These are phyloP conservation scores for Enteromius unitaeniatus DNA, from an alignment of 2,797 vertebrate genomes.

Conservation along the genomic window DNA sequence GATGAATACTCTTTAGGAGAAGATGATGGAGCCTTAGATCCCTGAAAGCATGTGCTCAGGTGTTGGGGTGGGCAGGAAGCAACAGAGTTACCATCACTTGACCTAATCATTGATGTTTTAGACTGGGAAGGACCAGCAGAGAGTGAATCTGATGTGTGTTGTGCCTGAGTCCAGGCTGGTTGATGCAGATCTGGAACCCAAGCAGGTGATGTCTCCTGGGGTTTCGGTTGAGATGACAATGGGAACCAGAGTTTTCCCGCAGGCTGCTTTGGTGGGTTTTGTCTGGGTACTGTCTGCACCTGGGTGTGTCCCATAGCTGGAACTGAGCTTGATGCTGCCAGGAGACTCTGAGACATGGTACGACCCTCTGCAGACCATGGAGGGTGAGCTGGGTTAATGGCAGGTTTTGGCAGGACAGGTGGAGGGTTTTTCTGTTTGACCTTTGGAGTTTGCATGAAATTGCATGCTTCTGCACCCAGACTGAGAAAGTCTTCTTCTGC, in stretches of 20 bases:
- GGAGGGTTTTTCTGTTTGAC: constrained; percentile 93
- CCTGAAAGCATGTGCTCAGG: constrained; percentile 59
- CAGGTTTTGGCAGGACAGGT: constrained; percentile 94
- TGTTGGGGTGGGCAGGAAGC: constrained; percentile 70
- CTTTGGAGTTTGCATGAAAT: constrained; percentile 92
- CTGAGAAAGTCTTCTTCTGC: constrained; percentile 97
- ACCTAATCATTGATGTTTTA: constrained; percentile 69
- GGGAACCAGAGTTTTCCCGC: constrained; percentile 67
- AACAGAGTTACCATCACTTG: constrained; percentile 66
- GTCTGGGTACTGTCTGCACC: constrained; percentile 64
- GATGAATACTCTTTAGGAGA: constrained; percentile 69
- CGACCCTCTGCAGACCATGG: constrained; percentile 82
- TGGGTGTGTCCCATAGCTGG: constrained; percentile 62
- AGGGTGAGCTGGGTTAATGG: constrained; percentile 82
- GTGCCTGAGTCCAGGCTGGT: constrained; percentile 71
- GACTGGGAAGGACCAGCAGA: constrained; percentile 65
- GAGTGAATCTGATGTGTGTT: constrained; percentile 69
- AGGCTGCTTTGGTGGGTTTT: constrained; percentile 67
- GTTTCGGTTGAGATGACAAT: constrained; percentile 66
- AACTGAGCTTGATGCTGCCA: constrained; percentile 65
- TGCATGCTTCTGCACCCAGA: constrained; percentile 96
- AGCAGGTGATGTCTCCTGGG: constrained; percentile 67
- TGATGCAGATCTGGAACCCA: constrained; percentile 70
- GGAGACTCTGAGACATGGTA: constrained; percentile 69
- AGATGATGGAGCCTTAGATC: constrained; percentile 73